A percentile compares a stretch with the other conserved stretches of the same genome.
phyloP scores from a whole-genome alignment of 2,888 invertebrate species.

The Melitaea athalia region DNA sequence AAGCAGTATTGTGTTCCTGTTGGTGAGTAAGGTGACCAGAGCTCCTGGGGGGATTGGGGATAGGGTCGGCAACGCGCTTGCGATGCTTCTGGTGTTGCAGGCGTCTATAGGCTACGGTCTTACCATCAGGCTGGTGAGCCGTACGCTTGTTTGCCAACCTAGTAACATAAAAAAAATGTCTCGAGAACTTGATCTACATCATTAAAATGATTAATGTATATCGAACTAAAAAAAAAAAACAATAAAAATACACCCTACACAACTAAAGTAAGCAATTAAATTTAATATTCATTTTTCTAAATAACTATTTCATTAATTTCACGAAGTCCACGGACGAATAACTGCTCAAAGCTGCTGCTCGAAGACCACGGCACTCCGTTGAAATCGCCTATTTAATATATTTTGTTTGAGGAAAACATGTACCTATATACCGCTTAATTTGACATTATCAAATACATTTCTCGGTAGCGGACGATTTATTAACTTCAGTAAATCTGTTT shows the following conservation, averaged over 20 bases:
- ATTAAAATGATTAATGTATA: too few relatives aligned
- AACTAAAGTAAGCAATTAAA: conserved; percentile 1
- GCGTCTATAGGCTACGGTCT: too few relatives aligned
- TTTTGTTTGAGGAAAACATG: conserved; percentile 2
- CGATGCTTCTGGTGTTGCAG: too few relatives aligned
- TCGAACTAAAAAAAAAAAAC: too few relatives aligned
- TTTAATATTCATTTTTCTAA: neutral
- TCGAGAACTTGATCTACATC: too few relatives aligned
- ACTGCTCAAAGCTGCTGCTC: conserved; percentile 11
- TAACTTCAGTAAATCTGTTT: neutral
- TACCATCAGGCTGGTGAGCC: too few relatives aligned
- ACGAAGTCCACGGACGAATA: conserved; percentile 15
- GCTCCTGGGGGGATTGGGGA: too few relatives aligned
- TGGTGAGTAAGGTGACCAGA: too few relatives aligned
- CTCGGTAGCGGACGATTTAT: neutral
- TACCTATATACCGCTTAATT: neutral
- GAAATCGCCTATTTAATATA: conserved; percentile 1
- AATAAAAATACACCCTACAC: neutral
- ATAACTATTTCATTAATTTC: conserved; percentile 8
- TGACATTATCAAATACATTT: conserved; percentile 2
- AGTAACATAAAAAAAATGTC: too few relatives aligned
- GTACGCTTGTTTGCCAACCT: too few relatives aligned
- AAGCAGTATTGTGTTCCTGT: too few relatives aligned
- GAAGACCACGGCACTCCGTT: conserved; percentile 2
- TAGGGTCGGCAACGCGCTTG: too few relatives aligned